A percentile compares a stretch with the other conserved stretches of the same genome.
These are phyloP conservation scores for Scaptomyza montana DNA, from an alignment of 1,140 invertebrate genomes.

Conservation along the genomic window DNA sequence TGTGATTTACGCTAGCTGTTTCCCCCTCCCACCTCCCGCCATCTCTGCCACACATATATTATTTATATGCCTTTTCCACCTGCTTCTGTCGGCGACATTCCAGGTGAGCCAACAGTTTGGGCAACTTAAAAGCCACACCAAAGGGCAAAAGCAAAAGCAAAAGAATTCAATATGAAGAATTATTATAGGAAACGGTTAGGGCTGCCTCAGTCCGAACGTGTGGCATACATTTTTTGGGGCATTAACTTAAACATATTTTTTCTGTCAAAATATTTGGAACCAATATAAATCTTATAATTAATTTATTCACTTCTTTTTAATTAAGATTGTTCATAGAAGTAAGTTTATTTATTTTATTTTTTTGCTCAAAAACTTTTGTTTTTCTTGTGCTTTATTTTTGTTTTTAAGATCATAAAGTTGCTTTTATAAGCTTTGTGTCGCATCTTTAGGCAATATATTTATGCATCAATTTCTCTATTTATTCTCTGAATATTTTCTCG, in stretches of 20 bases:
- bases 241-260: no score
- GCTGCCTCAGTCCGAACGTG: no score
- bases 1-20: no score
- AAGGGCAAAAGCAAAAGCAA: slow-evolving; percentile 29
- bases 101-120: slow-evolving; percentile 54
- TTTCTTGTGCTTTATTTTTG: slow-evolving; percentile 7
- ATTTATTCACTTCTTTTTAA: neutral
- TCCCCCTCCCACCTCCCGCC: no score
- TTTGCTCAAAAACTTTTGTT: slow-evolving; percentile 1
- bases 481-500: no score
- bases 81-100: slow-evolving; percentile 1
- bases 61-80: slow-evolving; percentile 38
- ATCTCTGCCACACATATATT: slow-evolving; percentile 25
- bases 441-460: neutral
- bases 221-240: no score
- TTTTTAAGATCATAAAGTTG: slow-evolving; percentile 43
- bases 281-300: neutral
- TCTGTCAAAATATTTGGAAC: slow-evolving; percentile 26
- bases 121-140: slow-evolving; percentile 26
- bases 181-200: no score
- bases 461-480: no score
- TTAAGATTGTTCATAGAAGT: no score
- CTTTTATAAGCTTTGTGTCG: slow-evolving; percentile 21
- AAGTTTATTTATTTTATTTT: neutral
- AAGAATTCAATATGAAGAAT: no score